Evolutionary conservation across 2,113 vertebrate genomes (phyloP), one percentile per base, ranked within the genome.

Genomic region (Aythya baeri): DNA sequence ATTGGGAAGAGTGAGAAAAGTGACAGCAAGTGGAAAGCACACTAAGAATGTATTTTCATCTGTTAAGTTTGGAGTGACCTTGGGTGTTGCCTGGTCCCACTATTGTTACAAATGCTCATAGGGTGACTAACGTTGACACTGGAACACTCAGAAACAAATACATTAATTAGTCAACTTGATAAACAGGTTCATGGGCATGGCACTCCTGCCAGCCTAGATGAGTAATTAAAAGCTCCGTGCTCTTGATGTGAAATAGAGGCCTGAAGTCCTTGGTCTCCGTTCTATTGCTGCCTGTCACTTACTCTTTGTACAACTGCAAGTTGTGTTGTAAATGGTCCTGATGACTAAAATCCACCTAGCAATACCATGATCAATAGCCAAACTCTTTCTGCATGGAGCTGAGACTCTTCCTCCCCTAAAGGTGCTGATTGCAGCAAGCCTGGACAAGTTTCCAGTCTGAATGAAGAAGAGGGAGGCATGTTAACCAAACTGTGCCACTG

Each of bases 61-160:
- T 65, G 85, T 68, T 29, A 71, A 63, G 80, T 3, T 91, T 80
- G 90, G 83, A 95, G 91, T 82, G 93, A 86, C 83, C 95, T 93
- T 95, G 92, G 86, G 93, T 89, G 94, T 96, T 94, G 88, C 86
- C 88, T 68, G 93, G 57, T 80, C 21, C 89, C 88, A 83, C 44
- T 9, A 2, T 81, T 90, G 86, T 91, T 97, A 72, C 88, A 86
- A 36, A n/a, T 23, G 0, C 12, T 68, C 83, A 6, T 8, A 25
- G 25, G 23, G 90, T 91, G 92, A 94, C 83, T 88, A 90, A 96
- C 3, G 0, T 22, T 84, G 71, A 66, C 93, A 79, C 32, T 29
- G 83, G 73, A 91, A 88, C 44, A 2, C 31, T 85, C 73, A 84
- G 81, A 71, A 83, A 80, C 81, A 93, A 94, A 77, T 63, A 82